Percentiles rank a stretch among this genome's conserved stretches.
These are phyloP conservation scores for Myotis findleyi DNA, from an alignment of 2,797 vertebrate species.

Conservation along the genomic window DNA sequence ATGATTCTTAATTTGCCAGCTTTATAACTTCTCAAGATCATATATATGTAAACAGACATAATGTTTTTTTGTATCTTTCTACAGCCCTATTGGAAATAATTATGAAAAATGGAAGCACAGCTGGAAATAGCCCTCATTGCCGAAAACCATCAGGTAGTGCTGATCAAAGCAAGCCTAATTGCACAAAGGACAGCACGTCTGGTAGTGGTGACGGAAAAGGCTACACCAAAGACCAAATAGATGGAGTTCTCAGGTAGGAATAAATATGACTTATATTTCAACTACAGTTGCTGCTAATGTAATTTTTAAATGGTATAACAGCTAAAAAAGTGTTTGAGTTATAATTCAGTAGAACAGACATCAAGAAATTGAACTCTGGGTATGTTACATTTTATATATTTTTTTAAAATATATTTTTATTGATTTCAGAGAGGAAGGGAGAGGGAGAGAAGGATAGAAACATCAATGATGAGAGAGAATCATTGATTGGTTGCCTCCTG, in stretches of 20 bases:
- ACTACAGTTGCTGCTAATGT: not conserved
- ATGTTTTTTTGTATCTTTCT: conserved; percentile 69
- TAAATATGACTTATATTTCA: not conserved
- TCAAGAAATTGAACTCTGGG: not conserved
- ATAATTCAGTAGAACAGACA: not conserved
- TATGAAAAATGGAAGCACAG: conserved; percentile 93
- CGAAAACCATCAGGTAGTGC: conserved; percentile 87
- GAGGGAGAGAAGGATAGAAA: too few species aligned
- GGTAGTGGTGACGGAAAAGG: conserved; percentile 90
- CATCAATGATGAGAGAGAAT: too few species aligned
- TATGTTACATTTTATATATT: not conserved
- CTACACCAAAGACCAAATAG: conserved; percentile 95
- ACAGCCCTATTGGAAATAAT: conserved; percentile 94
- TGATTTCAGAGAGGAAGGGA: too few species aligned
- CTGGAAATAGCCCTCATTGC: conserved; percentile 90
- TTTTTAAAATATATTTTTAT: too few species aligned
- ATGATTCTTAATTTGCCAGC: not conserved
- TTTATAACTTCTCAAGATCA: conserved; percentile 20
- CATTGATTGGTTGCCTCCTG: too few species aligned
- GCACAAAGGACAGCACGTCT: conserved; percentile 84
- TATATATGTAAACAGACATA: not conserved
- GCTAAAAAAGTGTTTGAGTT: not conserved
- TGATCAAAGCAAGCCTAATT: conserved; percentile 84
- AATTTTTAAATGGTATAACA: not conserved
- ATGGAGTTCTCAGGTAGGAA: conserved; percentile 95